Evolutionary conservation across 2,797 vertebrate genomes (phyloP).

Genomic region (Saxicola maurus): DNA sequence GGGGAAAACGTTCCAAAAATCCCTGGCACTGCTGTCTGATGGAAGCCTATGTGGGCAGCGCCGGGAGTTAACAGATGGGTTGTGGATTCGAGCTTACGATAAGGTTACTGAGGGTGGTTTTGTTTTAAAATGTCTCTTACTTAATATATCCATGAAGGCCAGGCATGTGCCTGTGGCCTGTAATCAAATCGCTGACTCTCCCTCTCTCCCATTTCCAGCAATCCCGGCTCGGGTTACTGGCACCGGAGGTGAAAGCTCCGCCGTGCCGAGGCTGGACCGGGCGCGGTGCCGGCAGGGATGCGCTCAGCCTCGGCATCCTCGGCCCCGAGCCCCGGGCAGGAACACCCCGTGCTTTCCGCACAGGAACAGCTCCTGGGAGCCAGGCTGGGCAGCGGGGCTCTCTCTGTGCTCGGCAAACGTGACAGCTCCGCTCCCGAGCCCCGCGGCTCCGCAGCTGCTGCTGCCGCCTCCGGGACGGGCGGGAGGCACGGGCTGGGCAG

Average conservation of each 20-base stretch:
- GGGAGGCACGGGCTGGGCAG: not conserved
- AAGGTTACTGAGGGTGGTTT: constrained; percentile 58
- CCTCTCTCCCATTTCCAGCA: constrained; percentile 36
- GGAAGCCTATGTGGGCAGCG: constrained; percentile 23
- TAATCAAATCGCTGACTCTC: constrained; percentile 49
- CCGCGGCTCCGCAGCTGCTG: not conserved
- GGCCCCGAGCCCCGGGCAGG: not conserved
- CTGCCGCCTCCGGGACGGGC: not conserved
- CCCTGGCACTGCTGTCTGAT: not conserved
- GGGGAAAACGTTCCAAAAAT: not conserved
- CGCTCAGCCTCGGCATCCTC: not conserved
- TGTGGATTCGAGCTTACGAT: constrained; percentile 31
- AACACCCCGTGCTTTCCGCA: not conserved
- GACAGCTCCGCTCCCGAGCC: not conserved
- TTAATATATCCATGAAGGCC: constrained; percentile 61
- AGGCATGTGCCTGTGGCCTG: constrained; percentile 63
- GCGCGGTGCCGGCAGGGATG: not conserved
- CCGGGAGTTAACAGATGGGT: constrained; percentile 36
- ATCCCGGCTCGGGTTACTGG: constrained; percentile 37
- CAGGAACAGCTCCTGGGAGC: not conserved
- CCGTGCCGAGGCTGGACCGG: not conserved
- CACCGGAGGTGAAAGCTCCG: constrained; percentile 42
- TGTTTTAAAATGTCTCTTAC: constrained; percentile 63
- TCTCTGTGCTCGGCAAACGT: not conserved
- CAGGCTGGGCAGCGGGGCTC: not conserved